Conservation (phyloP, 2,797 vertebrate genomes). For the Tadarida brasiliensis region DNA sequence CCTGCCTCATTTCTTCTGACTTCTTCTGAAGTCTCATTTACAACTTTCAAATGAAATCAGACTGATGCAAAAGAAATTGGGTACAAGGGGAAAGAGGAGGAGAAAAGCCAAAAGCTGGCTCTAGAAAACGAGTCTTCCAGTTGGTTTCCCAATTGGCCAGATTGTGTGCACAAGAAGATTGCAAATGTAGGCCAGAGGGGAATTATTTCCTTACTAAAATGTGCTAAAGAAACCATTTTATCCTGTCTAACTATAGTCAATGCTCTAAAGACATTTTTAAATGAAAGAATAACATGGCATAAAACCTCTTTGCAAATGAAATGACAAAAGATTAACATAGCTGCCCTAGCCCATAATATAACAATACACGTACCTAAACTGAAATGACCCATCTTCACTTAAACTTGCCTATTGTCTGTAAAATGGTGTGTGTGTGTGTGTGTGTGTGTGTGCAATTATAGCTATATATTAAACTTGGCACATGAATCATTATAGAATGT, state of each 20-base stretch:
- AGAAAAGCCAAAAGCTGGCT: neutral
- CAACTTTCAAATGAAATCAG: neutral
- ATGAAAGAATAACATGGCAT: neutral
- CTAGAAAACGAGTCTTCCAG: neutral
- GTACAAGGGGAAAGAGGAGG: neutral
- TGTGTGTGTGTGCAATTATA: neutral
- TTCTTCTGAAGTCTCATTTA: neutral
- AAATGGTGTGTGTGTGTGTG: neutral
- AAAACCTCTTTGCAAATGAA: slow-evolving; percentile 30
- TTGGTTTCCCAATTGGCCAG: neutral
- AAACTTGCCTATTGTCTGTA: neutral
- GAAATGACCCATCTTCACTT: neutral
- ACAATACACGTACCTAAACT: neutral
- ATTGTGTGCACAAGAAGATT: neutral
- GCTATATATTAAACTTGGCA: neutral
- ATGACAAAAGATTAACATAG: neutral
- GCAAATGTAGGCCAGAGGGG: neutral
- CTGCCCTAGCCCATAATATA: neutral
- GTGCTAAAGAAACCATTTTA: neutral
- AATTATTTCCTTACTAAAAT: slow-evolving; percentile 7
- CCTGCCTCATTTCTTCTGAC: neutral
- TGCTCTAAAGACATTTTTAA: neutral
- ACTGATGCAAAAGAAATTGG: neutral
- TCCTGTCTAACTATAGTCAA: neutral
- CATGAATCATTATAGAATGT: neutral